Evolutionary conservation across 2,797 vertebrate species (phyloP), one percentile per base, ranked within the genome.

Genomic region (Myotis findleyi): DNA sequence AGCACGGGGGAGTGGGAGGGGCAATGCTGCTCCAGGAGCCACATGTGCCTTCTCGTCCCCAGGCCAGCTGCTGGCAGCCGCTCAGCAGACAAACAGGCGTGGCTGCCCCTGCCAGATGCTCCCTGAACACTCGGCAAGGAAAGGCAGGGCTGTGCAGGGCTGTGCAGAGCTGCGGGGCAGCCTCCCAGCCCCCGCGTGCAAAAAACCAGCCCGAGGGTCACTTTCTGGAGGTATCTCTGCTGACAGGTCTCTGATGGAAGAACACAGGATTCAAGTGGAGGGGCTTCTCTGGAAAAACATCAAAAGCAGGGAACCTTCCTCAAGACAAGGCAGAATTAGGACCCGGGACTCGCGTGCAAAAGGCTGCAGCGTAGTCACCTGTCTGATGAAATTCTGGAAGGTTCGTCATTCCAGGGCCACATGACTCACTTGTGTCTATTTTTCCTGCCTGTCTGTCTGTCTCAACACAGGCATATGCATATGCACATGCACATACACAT

Each of bases 171-270:
- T 38, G 13, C 57, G 57, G 57, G 88, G 53, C 14, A 10, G 20
- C 5, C 30, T 73, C n/a, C 33, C 12, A 20, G 0, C 3, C 27
- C 30, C 33, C 23, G 7, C 0, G 1, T 1, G 11, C 3, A 1
- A 1, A 8, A 73, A 36, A 33, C 55, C 25, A 53, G 38, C n/a
- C 44, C 0, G 0, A 53, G 27, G n/a, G 55, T n/a, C 36, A 64
- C 36, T 87, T 51, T 83, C 47, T 13, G 53, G 27, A 68, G 68
- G 55, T 16, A 12, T 33, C 14, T 36, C 85, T 71, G 44, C 38
- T 20, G n/a, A 44, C 2, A 66, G 33, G 20, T 17, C 18, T 3
- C 2, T 8, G 18, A 51, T 11, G 12, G n/a, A 91, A 53, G 44
- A 73, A 71, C 25, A 27, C 6, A 64, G 33, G 25, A 44, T 91